These are phyloP conservation scores for Xiphias gladius DNA, from an alignment of 2,113 vertebrate species.

Conservation along the genomic window DNA sequence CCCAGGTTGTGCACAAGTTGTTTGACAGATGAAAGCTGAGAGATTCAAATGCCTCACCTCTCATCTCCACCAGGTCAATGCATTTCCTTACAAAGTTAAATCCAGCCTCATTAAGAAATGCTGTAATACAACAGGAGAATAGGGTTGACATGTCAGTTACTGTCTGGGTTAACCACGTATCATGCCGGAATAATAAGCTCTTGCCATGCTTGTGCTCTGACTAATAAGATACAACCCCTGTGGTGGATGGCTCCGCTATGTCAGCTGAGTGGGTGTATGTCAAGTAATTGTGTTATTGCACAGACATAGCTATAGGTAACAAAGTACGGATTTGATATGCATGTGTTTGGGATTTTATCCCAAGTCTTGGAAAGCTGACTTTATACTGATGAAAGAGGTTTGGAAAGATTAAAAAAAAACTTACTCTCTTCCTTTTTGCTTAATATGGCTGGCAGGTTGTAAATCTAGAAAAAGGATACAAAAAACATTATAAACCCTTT, in stretches of 20 bases:
- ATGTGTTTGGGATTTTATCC: background rate
- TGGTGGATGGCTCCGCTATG: slow-evolving; percentile 52
- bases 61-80: slow-evolving; percentile 92
- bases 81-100: slow-evolving; percentile 98
- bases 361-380: background rate
- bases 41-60: slow-evolving; percentile 83
- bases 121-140: slow-evolving; percentile 80
- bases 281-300: slow-evolving; percentile 69
- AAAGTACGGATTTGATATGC: slow-evolving; percentile 13
- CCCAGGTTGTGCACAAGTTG: background rate
- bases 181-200: slow-evolving; percentile 58
- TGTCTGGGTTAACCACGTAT: slow-evolving; percentile 43
- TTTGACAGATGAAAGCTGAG: slow-evolving; percentile 31
- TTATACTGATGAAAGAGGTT: background rate
- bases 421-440: slow-evolving; percentile 99
- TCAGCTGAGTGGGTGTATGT: slow-evolving; percentile 68
- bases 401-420: slow-evolving; percentile 62
- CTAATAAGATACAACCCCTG: slow-evolving; percentile 57
- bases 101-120: slow-evolving; percentile 95
- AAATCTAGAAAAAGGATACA: slow-evolving; percentile 87
- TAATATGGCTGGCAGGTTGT: slow-evolving; percentile 94
- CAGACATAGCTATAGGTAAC: slow-evolving; percentile 30
- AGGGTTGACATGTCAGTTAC: slow-evolving; percentile 52
- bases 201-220: slow-evolving; percentile 45
- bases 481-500: slow-evolving; percentile 7